Evolutionary conservation across 2,797 vertebrate species (phyloP).

Genomic region (Macropus fuliginosus): DNA sequence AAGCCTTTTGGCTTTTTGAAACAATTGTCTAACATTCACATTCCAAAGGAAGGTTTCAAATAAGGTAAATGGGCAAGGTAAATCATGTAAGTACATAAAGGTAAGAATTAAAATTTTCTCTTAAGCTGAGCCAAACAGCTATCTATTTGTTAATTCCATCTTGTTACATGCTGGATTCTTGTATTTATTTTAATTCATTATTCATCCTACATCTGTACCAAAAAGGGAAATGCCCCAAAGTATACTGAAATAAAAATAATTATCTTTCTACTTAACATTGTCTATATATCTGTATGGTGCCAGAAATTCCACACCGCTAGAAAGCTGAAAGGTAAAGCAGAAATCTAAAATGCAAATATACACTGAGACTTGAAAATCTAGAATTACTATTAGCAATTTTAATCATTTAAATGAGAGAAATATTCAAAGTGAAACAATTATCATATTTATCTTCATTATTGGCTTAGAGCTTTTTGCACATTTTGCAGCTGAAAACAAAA

Average conservation of each 20-base stretch:
- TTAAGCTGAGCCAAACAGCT: neutral
- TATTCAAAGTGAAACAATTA: neutral
- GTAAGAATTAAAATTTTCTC: constrained; percentile 35
- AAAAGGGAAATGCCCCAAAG: neutral
- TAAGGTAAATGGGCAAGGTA: constrained; percentile 49
- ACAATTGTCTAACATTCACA: constrained; percentile 50
- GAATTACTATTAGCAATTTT: neutral
- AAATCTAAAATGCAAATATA: constrained; percentile 1
- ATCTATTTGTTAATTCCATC: neutral
- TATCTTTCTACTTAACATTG: constrained; percentile 16
- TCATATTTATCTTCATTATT: neutral
- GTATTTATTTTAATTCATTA: neutral
- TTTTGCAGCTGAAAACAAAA: constrained; percentile 7
- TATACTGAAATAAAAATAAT: neutral
- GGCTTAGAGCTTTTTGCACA: neutral
- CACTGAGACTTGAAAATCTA: neutral
- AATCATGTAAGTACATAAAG: constrained; percentile 25
- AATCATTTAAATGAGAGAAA: neutral
- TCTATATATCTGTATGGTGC: neutral
- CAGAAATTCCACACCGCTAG: neutral
- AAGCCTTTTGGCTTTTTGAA: neutral
- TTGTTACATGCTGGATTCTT: neutral
- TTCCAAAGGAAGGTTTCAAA: constrained; percentile 46
- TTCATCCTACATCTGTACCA: neutral
- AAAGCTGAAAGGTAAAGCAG: neutral